phyloP scores from a whole-genome alignment of 1,140 invertebrate genomes.

The Hesperophylax magnus region DNA sequence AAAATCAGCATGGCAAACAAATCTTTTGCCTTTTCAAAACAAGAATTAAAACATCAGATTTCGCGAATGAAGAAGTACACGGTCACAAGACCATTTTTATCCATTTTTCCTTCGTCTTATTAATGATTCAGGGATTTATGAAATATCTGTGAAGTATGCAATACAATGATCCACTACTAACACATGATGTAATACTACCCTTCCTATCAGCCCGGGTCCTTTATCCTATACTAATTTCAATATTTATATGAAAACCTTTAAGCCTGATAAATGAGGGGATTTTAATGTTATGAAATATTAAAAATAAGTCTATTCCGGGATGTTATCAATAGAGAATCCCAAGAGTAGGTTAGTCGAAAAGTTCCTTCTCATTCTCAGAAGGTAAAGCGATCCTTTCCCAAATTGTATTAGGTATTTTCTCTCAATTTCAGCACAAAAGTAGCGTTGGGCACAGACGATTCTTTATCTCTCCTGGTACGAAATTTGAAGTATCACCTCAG shows the following conservation, averaged over 20 bases:
- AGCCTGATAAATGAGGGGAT: not conserved
- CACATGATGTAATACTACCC: too few relatives aligned
- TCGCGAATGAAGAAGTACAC: too few relatives aligned
- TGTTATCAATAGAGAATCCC: conserved; percentile 22
- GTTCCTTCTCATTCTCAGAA: conserved; percentile 16
- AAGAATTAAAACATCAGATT: too few relatives aligned
- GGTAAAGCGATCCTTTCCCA: conserved; percentile 11
- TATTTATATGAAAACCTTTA: conserved; percentile 4
- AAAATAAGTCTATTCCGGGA: conserved; percentile 1
- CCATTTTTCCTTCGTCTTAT: too few relatives aligned
- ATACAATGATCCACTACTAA: too few relatives aligned
- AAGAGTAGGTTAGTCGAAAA: conserved; percentile 14
- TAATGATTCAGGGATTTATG: too few relatives aligned
- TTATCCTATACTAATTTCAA: not conserved
- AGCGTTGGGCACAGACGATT: not conserved
- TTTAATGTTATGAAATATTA: conserved; percentile 20
- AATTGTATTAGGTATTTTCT: conserved; percentile 37
- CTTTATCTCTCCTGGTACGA: conserved; percentile 40
- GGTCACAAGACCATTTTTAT: too few relatives aligned
- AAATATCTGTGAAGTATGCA: too few relatives aligned
- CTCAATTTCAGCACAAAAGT: conserved; percentile 46
- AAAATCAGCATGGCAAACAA: too few relatives aligned
- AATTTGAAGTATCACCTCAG: conserved; percentile 50
- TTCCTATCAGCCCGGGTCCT: too few relatives aligned
- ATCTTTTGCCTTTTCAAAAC: too few relatives aligned